phyloP scores from a whole-genome alignment of 2,888 invertebrate species.

The Dryococelus australis region DNA sequence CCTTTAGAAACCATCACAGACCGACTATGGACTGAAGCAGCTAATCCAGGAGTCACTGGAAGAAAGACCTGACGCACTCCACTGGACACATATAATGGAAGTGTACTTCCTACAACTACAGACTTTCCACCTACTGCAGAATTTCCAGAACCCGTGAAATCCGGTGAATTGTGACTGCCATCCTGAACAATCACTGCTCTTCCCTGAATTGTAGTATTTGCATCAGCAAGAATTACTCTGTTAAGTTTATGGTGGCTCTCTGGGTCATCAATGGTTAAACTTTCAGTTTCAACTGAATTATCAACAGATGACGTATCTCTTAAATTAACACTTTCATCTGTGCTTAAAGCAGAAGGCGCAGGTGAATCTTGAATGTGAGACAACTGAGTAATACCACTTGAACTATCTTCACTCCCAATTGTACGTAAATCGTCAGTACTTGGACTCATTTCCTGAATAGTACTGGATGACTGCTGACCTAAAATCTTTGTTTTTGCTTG shows the following conservation, averaged over 20 bases:
- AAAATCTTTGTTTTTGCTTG: conserved; percentile 58
- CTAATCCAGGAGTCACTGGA: conserved; percentile 49
- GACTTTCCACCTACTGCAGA: conserved; percentile 50
- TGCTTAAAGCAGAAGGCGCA: conserved; percentile 55
- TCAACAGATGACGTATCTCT: conserved; percentile 48
- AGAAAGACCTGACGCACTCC: conserved; percentile 47
- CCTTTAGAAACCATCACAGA: conserved; percentile 46
- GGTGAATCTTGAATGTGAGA: conserved; percentile 58
- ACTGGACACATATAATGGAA: conserved; percentile 46
- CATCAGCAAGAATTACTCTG: conserved; percentile 49
- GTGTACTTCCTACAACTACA: conserved; percentile 50
- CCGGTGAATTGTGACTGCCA: conserved; percentile 55
- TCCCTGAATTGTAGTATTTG: conserved; percentile 48
- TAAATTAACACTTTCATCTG: conserved; percentile 53
- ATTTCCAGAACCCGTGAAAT: conserved; percentile 49
- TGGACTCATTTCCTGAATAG: conserved; percentile 65
- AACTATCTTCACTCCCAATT: conserved; percentile 79
- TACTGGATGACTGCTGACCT: conserved; percentile 61
- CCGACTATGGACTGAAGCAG: conserved; percentile 45
- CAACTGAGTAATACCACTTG: conserved; percentile 70
- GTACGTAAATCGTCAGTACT: conserved; percentile 72
- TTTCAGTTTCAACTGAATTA: conserved; percentile 52
- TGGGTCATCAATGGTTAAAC: conserved; percentile 53
- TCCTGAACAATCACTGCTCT: conserved; percentile 51
- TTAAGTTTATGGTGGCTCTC: conserved; percentile 29